Evolutionary conservation across 2,797 vertebrate genomes (phyloP).

Genomic region (Micrastur ruficollis): DNA sequence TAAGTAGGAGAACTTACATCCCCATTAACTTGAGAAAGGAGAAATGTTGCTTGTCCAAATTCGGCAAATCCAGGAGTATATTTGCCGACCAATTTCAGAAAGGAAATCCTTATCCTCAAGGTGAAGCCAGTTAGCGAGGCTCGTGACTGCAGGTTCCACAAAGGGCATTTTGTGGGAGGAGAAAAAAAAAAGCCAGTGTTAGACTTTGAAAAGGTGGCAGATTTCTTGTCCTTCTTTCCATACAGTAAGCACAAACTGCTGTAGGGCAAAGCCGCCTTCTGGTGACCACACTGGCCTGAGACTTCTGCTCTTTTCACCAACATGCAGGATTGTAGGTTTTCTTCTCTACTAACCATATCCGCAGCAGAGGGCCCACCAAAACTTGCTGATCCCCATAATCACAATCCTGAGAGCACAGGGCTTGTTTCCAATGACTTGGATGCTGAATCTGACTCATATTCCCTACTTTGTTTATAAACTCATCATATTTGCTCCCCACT

Average conservation of each 20-base stretch:
- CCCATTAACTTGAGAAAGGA: neutral
- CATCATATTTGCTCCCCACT: conserved; percentile 29
- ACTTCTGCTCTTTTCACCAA: neutral
- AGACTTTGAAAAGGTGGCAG: neutral
- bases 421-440: neutral
- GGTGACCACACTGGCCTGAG: neutral
- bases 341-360: neutral
- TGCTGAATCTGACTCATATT: conserved; percentile 44
- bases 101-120: neutral
- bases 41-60: neutral
- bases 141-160: neutral
- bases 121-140: neutral
- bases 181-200: neutral
- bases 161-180: conserved; percentile 9
- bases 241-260: neutral
- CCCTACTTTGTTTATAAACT: conserved; percentile 30
- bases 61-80: neutral
- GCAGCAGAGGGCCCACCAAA: neutral
- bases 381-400: neutral
- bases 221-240: neutral
- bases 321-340: neutral
- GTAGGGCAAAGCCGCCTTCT: neutral
- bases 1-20: neutral
- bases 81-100: neutral
- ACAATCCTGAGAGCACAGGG: neutral